Conservation (phyloP, 2,113 vertebrate species). For the Plecotus auritus region DNA sequence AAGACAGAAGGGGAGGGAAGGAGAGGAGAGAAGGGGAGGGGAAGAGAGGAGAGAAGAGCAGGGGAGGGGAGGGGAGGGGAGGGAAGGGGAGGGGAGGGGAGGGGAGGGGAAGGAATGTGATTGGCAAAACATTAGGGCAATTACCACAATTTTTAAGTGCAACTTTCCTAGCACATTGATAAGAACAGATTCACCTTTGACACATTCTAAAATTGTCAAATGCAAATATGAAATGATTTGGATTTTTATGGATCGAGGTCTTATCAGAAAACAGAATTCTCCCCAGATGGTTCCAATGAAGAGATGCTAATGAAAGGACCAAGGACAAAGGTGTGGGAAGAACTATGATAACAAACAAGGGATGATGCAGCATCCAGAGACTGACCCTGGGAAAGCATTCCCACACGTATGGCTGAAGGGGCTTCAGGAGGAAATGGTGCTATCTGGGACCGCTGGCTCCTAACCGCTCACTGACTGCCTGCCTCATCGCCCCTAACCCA, state of each 20-base stretch:
- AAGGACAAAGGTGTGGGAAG: neutral
- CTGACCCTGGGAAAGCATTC: rapidly evolving
- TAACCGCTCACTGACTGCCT: too few species aligned
- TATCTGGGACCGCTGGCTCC: too few species aligned
- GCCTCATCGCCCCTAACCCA: too few species aligned
- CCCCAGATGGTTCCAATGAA: neutral
- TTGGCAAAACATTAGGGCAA: neutral
- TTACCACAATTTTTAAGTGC: neutral
- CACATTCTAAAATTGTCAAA: neutral
- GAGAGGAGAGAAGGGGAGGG: too few species aligned
- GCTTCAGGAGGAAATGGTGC: neutral
- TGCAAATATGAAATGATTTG: neutral
- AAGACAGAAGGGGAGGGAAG: too few species aligned
- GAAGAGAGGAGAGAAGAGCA: too few species aligned
- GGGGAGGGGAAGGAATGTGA: too few species aligned
- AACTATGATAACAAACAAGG: neutral
- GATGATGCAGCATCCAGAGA: neutral
- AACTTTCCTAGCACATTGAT: neutral
- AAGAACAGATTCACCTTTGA: neutral
- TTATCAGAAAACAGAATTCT: neutral
- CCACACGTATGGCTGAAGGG: neutral
- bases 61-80: too few species aligned
- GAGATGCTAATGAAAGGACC: neutral
- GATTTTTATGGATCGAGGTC: neutral
- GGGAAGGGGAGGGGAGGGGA: too few species aligned